These are phyloP conservation scores for Tethea ocularis DNA, from an alignment of 2,888 invertebrate genomes.

Conservation along the genomic window DNA sequence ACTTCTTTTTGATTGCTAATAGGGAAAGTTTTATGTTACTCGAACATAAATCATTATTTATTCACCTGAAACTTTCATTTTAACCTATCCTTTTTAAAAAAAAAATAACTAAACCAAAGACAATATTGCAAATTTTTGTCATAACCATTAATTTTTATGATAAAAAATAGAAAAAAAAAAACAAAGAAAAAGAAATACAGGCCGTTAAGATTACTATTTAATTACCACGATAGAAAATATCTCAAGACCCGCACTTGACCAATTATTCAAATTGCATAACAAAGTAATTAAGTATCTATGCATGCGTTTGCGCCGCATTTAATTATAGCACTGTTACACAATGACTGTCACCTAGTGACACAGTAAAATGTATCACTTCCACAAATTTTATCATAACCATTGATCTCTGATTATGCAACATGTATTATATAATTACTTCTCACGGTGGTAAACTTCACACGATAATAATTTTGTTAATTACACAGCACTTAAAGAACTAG, in stretches of 20 bases:
- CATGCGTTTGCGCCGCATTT: constrained; percentile 11
- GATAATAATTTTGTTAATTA: not conserved
- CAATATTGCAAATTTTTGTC: no score
- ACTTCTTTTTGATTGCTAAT: not conserved
- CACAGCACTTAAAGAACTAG: no score
- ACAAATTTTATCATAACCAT: constrained; percentile 19
- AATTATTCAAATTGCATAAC: constrained; percentile 12
- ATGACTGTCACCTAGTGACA: constrained; percentile 56
- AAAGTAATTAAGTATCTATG: constrained; percentile 4
- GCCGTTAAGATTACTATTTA: no score
- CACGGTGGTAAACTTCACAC: not conserved
- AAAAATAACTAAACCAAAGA: not conserved
- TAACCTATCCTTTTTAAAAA: not conserved
- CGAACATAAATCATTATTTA: no score
- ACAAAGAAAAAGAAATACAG: no score
- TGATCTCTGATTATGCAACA: constrained; percentile 6
- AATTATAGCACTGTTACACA: constrained; percentile 30
- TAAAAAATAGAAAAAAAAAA: no score
- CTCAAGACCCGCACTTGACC: constrained; percentile 2
- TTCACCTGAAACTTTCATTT: no score
- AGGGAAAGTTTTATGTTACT: not conserved
- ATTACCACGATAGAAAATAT: not conserved
- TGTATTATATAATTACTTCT: constrained; percentile 2
- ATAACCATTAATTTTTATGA: no score
- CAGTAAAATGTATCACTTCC: constrained; percentile 36